phyloP scores from a whole-genome alignment of 1,140 invertebrate species.

The Drosophila gunungcola region DNA sequence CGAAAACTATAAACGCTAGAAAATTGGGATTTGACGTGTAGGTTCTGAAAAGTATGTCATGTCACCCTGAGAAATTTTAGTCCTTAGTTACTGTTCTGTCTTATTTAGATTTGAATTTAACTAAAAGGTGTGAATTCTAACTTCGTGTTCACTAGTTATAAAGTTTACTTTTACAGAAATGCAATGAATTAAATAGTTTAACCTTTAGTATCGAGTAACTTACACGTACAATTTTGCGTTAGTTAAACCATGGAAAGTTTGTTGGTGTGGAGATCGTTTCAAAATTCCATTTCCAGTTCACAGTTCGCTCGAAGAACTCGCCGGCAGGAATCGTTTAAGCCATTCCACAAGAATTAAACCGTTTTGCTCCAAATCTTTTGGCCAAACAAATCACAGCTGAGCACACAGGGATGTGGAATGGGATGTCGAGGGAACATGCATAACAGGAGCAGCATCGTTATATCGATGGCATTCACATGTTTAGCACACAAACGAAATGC shows the following conservation, averaged over 20 bases:
- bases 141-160: no score
- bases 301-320: constrained; percentile 9
- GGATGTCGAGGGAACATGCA: constrained; percentile 31
- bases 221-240: neutral
- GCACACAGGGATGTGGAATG: constrained; percentile 29
- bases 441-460: constrained; percentile 69
- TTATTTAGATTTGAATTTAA: no score
- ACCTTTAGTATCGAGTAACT: neutral
- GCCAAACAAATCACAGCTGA: constrained; percentile 68
- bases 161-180: neutral
- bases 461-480: constrained; percentile 79
- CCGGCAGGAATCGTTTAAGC: constrained; percentile 38
- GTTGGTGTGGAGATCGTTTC: constrained; percentile 9
- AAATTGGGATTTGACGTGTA: no score
- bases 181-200: neutral
- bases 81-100: no score
- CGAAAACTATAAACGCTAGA: no score
- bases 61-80: no score
- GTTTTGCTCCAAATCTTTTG: constrained; percentile 53
- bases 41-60: no score
- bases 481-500: constrained; percentile 81
- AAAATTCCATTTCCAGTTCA: constrained; percentile 17
- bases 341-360: constrained; percentile 51
- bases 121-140: no score
- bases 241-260: neutral